Base-by-base conservation (phyloP, 37 sponge, comb jelly and placozoan genomes). In the Dysidea cf. avara region DNA sequence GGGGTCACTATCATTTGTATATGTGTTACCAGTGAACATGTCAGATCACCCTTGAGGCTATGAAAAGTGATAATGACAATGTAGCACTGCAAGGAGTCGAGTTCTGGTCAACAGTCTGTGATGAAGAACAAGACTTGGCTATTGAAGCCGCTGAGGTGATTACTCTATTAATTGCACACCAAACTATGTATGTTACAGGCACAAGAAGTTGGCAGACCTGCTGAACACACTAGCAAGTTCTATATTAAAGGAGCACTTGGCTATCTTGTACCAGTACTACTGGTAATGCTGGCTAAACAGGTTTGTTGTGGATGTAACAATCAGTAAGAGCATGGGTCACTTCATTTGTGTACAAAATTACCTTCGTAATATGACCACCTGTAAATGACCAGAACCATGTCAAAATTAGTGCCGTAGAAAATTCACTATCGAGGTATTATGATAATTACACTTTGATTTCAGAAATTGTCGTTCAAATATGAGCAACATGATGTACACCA, bases 91-190 rank as follows among this genome's bases (percentile, higher is more conserved):
- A 99, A 78, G 99, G 96, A 11, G 92, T 99, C 33, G 99, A 99
- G 71, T 99, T 99, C 69, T 99, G 99, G 99, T 92, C 96, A n/a
- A 95, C 96, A 17, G 89, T 95, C 14, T 99, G 99, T 68, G 99
- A 99, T 37, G 96, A 95, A 59, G 99, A 99, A 76, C 69, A 62
- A 26, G 96, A 92, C 71, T 69, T 99, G 25, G 87, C 94, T 0
- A 90, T 92, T 46, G 99, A 99, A 67, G 96, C 91, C 0, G 80
- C 68, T 25, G 99, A 96, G 71, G 93, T 80, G 37, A 17, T 66
- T 63, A 47, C 22, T 11, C 46, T 31, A 29, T 54, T 2, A 32
- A 1, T 21, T 26, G 2, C 1, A 3, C 72, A 43, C 20, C 46
- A 72, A 12, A 43, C 46, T 9, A 2, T 29, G 13, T 33, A 2